These are phyloP conservation scores for Musca vetustissima DNA, from an alignment of 1,140 invertebrate genomes.

Conservation along the genomic window DNA sequence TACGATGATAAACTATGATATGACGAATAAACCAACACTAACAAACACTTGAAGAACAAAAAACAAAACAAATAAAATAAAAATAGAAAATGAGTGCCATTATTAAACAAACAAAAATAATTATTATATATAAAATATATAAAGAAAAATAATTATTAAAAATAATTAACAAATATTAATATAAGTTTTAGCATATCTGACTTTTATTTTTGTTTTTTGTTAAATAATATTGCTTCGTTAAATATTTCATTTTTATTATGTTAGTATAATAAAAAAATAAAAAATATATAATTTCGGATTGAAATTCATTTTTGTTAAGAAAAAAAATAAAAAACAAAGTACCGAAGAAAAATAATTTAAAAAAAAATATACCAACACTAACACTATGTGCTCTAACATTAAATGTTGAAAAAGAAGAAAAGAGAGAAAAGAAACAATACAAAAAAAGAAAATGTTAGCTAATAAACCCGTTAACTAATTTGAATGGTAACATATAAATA, in stretches of 20 bases:
- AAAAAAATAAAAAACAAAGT: too few relatives aligned
- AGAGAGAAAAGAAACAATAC: constrained; percentile 30
- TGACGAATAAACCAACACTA: constrained; percentile 22
- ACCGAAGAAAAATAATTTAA: too few relatives aligned
- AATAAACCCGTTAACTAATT: background rate
- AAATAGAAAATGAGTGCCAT: constrained; percentile 23
- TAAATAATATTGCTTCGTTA: background rate
- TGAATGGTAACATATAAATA: constrained; percentile 8
- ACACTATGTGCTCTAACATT: constrained; percentile 22
- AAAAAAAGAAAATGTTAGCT: constrained; percentile 1
- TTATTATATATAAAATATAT: too few relatives aligned
- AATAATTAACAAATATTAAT: constrained; percentile 14
- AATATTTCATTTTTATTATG: background rate
- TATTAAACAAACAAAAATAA: constrained; percentile 14
- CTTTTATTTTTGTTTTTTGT: constrained; percentile 13
- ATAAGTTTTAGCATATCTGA: background rate
- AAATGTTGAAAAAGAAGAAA: constrained; percentile 12
- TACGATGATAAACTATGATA: constrained; percentile 10
- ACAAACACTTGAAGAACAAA: too few relatives aligned
- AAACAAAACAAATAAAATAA: constrained; percentile 14
- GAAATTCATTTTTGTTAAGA: too few relatives aligned
- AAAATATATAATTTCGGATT: too few relatives aligned
- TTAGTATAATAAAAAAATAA: too few relatives aligned
- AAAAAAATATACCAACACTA: background rate
- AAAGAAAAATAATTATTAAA: constrained; percentile 20